phyloP scores from a whole-genome alignment of 2,113 vertebrate genomes.

The Tapirus terrestris region DNA sequence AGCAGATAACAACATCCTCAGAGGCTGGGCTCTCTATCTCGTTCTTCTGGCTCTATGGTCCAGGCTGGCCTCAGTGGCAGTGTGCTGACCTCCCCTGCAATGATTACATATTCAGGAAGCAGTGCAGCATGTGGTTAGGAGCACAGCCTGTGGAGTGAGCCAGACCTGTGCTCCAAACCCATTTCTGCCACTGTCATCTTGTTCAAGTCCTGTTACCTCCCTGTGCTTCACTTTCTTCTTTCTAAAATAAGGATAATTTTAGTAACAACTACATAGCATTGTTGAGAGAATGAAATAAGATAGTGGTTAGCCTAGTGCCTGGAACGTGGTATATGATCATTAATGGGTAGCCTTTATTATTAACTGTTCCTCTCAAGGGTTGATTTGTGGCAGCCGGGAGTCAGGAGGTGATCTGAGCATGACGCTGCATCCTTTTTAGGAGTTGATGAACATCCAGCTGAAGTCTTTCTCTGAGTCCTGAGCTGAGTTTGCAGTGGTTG shows the following conservation, averaged over 20 bases:
- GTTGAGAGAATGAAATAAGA: background rate
- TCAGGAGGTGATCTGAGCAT: background rate
- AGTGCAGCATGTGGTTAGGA: background rate
- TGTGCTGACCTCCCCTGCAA: background rate
- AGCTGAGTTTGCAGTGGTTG: background rate
- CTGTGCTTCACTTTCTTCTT: background rate
- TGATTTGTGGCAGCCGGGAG: background rate
- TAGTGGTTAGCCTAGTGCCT: background rate
- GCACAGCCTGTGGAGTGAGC: background rate
- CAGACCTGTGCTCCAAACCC: background rate
- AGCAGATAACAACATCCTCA: background rate
- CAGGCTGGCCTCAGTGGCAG: background rate
- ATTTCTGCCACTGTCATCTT: background rate
- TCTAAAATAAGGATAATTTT: conserved; percentile 33
- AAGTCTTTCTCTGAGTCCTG: background rate
- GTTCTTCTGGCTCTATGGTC: background rate
- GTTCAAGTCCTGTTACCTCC: background rate
- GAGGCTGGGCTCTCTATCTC: background rate
- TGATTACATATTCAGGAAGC: background rate
- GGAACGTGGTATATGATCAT: background rate
- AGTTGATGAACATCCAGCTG: background rate
- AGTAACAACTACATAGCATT: background rate
- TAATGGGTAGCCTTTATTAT: background rate
- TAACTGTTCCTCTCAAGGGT: background rate
- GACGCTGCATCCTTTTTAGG: background rate